phyloP scores from a whole-genome alignment of 2,888 invertebrate species.

The Rhabditoides inermis region DNA sequence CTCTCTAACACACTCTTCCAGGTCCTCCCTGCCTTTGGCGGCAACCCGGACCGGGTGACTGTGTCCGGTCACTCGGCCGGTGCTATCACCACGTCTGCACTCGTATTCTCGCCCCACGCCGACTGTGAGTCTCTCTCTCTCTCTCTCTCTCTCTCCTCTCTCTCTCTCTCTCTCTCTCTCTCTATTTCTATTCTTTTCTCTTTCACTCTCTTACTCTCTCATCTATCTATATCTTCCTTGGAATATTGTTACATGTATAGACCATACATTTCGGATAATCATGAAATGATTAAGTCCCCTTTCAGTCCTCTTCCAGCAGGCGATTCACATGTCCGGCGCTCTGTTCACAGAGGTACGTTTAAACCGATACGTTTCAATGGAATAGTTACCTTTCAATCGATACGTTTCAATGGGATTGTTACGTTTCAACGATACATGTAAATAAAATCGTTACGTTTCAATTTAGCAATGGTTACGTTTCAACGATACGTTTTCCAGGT shows the following conservation, averaged over 20 bases:
- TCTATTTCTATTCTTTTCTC: no score
- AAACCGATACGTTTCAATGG: no score
- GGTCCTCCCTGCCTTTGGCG: slow-evolving; percentile 32
- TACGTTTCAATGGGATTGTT: no score
- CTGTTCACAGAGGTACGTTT: slow-evolving; percentile 30
- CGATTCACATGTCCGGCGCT: slow-evolving; percentile 32
- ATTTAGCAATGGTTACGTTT: no score
- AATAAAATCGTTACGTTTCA: no score
- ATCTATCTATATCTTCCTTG: not conserved
- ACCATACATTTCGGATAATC: not conserved
- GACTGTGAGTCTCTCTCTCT: slow-evolving; percentile 18
- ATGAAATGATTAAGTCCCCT: not conserved
- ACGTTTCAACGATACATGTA: no score
- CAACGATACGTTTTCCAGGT: no score
- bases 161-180: not conserved
- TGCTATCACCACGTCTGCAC: slow-evolving; percentile 25
- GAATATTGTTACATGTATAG: not conserved
- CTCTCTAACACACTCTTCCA: no score
- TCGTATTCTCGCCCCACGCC: slow-evolving; percentile 32
- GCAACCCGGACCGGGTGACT: slow-evolving; percentile 26
- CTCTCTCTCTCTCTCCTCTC: not conserved
- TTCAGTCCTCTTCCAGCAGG: slow-evolving; percentile 32
- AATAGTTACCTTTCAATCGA: no score
- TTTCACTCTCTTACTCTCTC: not conserved
- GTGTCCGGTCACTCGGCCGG: slow-evolving; percentile 33